Base-by-base conservation (phyloP, 2,888 invertebrate genomes). In the Bedellia somnulentella region DNA sequence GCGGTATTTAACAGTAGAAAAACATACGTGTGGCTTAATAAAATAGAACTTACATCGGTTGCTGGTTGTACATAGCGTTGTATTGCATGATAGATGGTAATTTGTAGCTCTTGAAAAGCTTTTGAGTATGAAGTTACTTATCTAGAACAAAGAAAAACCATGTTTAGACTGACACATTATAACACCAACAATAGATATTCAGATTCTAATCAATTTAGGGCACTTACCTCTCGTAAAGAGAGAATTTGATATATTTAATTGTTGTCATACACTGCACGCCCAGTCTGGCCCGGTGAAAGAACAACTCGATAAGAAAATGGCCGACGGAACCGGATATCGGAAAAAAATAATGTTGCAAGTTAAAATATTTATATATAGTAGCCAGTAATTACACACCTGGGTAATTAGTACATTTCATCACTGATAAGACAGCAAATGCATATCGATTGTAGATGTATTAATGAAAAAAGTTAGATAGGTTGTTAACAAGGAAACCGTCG, bases 301-400 rank as follows among this genome's bases (percentile, higher is more conserved):
- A 80, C 81, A 80, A 80, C 77, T 80, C 79, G 70, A 67, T 75
- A 78, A n/a, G n/a, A n/a, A n/a, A n/a, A 78, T 80, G 79, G 73
- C 61, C 31, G 51, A 49, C 50, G 43, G 41, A 37, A 38, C 29
- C 27, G 17, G 16, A 15, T 28, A 29, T 30, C 21, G 24, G 10
- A 8, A 11, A 6, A 3, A 24, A 12, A 10, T 24, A 6, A n/a
- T 24, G 24, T 11, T 10, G n/a, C 24, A n/a, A n/a, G n/a, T n/a
- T n/a, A n/a, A n/a, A n/a, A n/a, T n/a, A n/a, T n/a, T n/a, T n/a
- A n/a, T n/a, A n/a, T n/a, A n/a, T n/a, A n/a, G n/a, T n/a, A n/a
- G n/a, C n/a, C n/a, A n/a, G n/a, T n/a, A n/a, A n/a, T n/a, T n/a
- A n/a, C n/a, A n/a, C n/a, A n/a, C n/a, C n/a, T n/a, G n/a, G n/a